Evolutionary conservation across 2,797 vertebrate species (phyloP).

Genomic region (Acanthopagrus latus): DNA sequence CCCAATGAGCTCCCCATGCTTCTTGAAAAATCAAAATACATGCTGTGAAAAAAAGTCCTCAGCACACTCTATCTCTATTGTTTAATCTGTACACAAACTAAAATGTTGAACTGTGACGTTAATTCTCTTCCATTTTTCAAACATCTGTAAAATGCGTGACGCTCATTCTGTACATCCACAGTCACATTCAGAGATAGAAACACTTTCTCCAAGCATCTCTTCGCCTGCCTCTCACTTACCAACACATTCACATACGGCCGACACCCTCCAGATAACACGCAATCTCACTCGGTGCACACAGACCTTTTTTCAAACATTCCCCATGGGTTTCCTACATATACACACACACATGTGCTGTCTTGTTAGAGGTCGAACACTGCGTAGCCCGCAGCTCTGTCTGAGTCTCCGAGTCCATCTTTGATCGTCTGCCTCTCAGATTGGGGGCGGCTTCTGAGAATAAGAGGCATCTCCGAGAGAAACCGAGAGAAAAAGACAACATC

Average conservation of each 20-base stretch:
- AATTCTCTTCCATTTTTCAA: neutral
- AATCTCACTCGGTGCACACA: neutral
- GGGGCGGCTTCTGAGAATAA: conserved; percentile 34
- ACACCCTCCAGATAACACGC: neutral
- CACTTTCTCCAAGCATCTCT: neutral
- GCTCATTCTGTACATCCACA: neutral
- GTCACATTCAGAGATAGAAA: neutral
- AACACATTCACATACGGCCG: neutral
- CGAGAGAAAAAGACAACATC: conserved; percentile 48
- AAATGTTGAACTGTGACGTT: neutral
- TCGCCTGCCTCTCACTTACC: neutral
- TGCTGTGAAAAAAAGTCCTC: neutral
- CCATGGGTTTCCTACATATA: neutral
- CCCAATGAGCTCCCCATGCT: no score
- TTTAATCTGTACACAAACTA: neutral
- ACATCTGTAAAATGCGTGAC: neutral
- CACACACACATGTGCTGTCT: conserved; percentile 1
- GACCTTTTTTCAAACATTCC: neutral
- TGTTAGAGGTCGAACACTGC: conserved; percentile 14
- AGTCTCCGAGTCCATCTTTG: conserved; percentile 43
- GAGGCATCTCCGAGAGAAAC: conserved; percentile 31
- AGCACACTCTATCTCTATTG: neutral
- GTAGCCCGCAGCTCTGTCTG: conserved; percentile 39
- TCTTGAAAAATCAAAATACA: neutral
- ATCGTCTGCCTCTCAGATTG: conserved; percentile 39